A percentile compares a stretch with the other conserved stretches of the same genome.
These are phyloP conservation scores for Microhierax caerulescens DNA, from an alignment of 2,797 vertebrate species.

Conservation along the genomic window DNA sequence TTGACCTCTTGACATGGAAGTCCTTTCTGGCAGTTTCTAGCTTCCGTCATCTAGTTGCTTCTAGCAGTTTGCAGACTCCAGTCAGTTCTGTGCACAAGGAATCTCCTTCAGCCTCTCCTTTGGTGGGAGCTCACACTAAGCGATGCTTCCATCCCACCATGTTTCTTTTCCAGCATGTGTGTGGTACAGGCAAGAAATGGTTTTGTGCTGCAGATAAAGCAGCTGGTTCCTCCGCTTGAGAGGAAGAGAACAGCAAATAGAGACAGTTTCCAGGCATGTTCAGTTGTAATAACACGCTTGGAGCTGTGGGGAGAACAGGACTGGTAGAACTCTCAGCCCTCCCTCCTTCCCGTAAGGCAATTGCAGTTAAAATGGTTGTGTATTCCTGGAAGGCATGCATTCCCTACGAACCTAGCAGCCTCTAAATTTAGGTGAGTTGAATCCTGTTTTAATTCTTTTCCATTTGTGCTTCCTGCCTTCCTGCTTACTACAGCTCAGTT, in stretches of 20 bases:
- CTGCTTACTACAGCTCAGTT: background rate
- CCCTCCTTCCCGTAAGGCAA: background rate
- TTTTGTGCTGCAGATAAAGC: background rate
- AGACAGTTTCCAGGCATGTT: background rate
- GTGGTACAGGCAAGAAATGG: background rate
- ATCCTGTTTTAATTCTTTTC: conserved; percentile 41
- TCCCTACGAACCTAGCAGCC: conserved; percentile 1
- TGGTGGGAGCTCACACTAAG: background rate
- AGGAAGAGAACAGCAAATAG: background rate
- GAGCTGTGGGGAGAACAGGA: background rate
- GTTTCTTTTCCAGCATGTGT: background rate
- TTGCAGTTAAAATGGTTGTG: background rate
- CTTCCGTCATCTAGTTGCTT: background rate
- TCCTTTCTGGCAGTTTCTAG: background rate
- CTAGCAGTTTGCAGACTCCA: background rate
- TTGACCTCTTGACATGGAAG: background rate
- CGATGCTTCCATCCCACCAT: background rate
- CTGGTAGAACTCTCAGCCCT: background rate
- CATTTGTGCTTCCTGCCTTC: conserved; percentile 51
- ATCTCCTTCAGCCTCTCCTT: background rate
- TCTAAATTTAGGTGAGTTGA: background rate
- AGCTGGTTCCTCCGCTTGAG: background rate
- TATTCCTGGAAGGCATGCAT: conserved; percentile 34
- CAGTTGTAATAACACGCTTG: background rate
- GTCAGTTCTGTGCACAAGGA: background rate